These are phyloP conservation scores for Mythimna vitellina DNA, from an alignment of 2,888 invertebrate species.

Conservation along the genomic window DNA sequence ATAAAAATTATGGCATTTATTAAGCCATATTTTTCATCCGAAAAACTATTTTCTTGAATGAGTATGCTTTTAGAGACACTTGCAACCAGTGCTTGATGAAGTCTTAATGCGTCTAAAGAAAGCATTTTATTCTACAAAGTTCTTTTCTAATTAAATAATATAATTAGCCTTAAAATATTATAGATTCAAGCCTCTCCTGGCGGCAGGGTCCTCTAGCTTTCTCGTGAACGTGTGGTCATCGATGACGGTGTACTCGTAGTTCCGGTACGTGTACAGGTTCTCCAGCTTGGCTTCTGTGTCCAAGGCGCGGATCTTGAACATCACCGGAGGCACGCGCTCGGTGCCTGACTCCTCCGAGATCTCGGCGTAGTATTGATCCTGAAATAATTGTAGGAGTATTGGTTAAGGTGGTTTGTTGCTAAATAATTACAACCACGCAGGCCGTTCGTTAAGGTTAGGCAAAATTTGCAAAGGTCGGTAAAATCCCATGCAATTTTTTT, in stretches of 20 bases:
- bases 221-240: constrained; percentile 80
- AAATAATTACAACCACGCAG: too few species aligned
- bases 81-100: too few species aligned
- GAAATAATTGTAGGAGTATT: constrained; percentile 29
- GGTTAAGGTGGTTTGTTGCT: not conserved
- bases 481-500: too few species aligned
- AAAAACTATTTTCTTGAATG: too few species aligned
- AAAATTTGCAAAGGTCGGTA: too few species aligned
- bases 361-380: constrained; percentile 84
- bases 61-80: too few species aligned
- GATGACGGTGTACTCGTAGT: constrained; percentile 80
- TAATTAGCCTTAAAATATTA: constrained; percentile 22
- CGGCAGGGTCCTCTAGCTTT: constrained; percentile 63
- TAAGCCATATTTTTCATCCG: too few species aligned
- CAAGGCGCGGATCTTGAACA: constrained; percentile 80
- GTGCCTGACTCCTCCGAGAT: constrained; percentile 83
- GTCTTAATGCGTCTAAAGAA: too few species aligned
- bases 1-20: too few species aligned
- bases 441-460: too few species aligned
- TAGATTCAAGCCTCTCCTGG: constrained; percentile 51
- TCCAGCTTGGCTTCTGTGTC: constrained; percentile 79
- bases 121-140: too few species aligned
- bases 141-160: not conserved
- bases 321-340: constrained; percentile 83
- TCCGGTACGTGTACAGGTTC: constrained; percentile 81